phyloP scores from a whole-genome alignment of 2,797 vertebrate genomes.

The Ptychadena robeensis region DNA sequence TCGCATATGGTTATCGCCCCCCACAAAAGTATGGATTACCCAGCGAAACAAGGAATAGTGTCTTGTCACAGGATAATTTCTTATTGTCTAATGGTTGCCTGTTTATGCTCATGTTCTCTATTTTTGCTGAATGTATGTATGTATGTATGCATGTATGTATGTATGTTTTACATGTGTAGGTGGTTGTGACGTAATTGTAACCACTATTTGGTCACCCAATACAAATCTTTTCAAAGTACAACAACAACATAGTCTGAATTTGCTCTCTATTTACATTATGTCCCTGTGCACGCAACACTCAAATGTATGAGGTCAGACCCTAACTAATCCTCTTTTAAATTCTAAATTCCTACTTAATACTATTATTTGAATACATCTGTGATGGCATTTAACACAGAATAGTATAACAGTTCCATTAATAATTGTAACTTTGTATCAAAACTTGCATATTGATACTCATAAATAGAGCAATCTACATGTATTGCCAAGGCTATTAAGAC shows the following conservation, averaged over 20 bases:
- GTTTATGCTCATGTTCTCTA: background rate
- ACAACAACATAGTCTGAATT: conserved; percentile 4
- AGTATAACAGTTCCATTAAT: background rate
- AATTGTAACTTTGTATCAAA: background rate
- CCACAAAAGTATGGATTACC: too few relatives aligned
- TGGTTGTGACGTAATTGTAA: background rate
- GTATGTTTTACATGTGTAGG: background rate
- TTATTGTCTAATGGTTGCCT: background rate
- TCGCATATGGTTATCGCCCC: too few relatives aligned
- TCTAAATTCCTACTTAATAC: background rate
- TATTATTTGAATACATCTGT: conserved; percentile 3
- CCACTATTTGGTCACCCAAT: conserved; percentile 14
- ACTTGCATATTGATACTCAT: background rate
- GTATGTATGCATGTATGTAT: too few relatives aligned
- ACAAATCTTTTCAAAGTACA: conserved; percentile 15
- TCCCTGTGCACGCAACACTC: background rate
- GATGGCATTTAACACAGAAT: background rate
- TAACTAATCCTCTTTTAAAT: background rate
- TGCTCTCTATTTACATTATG: conserved; percentile 31
- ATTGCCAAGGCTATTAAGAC: background rate
- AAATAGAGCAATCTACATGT: background rate
- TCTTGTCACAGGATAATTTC: too few relatives aligned
- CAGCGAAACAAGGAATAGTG: too few relatives aligned
- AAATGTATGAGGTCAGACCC: background rate
- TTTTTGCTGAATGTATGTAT: too few relatives aligned